Evolutionary conservation across 2,113 vertebrate genomes (phyloP).

Genomic region (Alectura lathami): DNA sequence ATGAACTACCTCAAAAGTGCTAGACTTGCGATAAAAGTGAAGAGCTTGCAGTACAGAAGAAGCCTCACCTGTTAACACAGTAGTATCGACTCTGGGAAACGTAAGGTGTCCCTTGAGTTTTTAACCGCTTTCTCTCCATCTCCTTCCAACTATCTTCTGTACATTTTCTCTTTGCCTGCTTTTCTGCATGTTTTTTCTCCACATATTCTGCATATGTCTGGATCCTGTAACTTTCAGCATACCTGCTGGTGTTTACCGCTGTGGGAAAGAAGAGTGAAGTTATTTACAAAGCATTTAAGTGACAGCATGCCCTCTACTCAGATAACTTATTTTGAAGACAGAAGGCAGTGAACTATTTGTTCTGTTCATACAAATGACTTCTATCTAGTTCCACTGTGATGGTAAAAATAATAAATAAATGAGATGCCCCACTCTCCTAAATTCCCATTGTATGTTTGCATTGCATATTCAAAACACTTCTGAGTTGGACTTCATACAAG

Average conservation of each 20-base stretch:
- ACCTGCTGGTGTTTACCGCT: conserved; percentile 97
- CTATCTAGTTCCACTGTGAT: not conserved
- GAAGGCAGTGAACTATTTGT: not conserved
- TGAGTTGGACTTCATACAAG: not conserved
- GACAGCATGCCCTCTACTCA: not conserved
- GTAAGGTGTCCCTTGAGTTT: conserved; percentile 67
- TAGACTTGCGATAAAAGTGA: not conserved
- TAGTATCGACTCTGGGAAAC: conserved; percentile 65
- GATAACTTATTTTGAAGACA: not conserved
- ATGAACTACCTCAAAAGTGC: not conserved
- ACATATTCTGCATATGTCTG: conserved; percentile 96
- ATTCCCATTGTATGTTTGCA: not conserved
- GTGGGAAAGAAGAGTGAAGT: not conserved
- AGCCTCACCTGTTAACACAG: conserved; percentile 71
- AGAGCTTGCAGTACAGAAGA: not conserved
- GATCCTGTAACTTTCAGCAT: conserved; percentile 96
- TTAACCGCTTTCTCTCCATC: conserved; percentile 74
- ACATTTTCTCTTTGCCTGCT: conserved; percentile 83
- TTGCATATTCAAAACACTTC: not conserved
- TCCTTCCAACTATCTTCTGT: conserved; percentile 89
- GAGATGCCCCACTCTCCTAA: not conserved
- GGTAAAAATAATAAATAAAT: not conserved
- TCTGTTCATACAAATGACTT: not conserved
- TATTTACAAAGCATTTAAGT: not conserved
- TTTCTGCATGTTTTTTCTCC: conserved; percentile 83